phyloP scores from a whole-genome alignment of 2,888 invertebrate species.

The Diarsia dahlii region DNA sequence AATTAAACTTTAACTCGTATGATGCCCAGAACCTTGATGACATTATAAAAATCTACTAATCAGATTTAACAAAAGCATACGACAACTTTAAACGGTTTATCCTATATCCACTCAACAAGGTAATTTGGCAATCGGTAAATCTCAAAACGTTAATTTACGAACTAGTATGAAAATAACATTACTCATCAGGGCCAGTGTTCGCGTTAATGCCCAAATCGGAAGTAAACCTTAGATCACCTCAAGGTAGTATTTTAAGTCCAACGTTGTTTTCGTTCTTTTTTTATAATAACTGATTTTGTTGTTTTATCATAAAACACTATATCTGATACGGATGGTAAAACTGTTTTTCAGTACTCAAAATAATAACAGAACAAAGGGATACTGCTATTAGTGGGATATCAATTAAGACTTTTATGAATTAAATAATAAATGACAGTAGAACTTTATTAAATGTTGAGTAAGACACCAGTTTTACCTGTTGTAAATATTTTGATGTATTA shows the following conservation, averaged over 20 bases:
- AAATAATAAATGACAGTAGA: conserved; percentile 23
- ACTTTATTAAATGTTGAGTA: conserved; percentile 9
- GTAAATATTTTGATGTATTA: conserved; percentile 3
- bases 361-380: neutral
- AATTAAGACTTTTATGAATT: conserved; percentile 17
- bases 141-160: conserved; percentile 3
- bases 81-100: neutral
- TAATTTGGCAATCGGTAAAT: neutral
- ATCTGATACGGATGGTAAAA: neutral
- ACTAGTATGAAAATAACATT: neutral
- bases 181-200: neutral
- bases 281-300: neutral
- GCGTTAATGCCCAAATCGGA: neutral
- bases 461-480: conserved; percentile 3
- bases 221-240: neutral
- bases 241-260: conserved; percentile 23
- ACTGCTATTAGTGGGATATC: neutral
- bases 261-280: neutral
- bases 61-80: conserved; percentile 1
- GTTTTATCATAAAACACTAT: neutral
- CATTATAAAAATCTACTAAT: neutral
- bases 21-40: neutral
- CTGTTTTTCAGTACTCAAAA: neutral
- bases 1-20: neutral
- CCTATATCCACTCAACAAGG: neutral